Evolutionary conservation across 2,797 vertebrate species (phyloP), one percentile per base, ranked within the genome.

Genomic region (Sternotherus odoratus): DNA sequence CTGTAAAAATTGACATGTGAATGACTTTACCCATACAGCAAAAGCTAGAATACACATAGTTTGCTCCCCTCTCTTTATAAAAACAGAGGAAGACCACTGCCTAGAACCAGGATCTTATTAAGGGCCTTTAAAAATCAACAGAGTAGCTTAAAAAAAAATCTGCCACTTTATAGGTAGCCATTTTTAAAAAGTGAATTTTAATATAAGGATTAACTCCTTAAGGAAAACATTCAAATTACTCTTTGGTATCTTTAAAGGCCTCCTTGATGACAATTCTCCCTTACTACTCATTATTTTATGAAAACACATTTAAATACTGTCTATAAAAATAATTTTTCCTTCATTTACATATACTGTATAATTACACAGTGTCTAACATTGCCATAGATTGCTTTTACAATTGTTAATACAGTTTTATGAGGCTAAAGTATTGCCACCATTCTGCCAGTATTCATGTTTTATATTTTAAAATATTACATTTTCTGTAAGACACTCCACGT

Each of bases 261-360:
- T 39, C 5, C 50, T 78, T 49, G 19, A 75, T 50, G n/a, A 57
- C 24, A 83, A 36, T 87, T 87, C 28, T 75, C 77, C 72, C 4
- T 48, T 51, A 56, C 21, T 8, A 63, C n/a, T 79, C 23, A 8
- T 26, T 79, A 6, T 86, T 77, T 94, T 60, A 91, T 46, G 17
- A 60, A n/a, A 69, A 12, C 46, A 24, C 77, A 74, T 36, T 63
- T 77, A 88, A 57, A 90, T 19, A 63, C 6, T 87, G 85, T 49
- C 48, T 48, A 66, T 12, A 88, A 82, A 66, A 69, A 78, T 15
- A 3, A 66, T 85, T 80, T 51, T n/a, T 36, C 50, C 50, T 81
- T 87, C 1, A 60, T 75, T 95, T 93, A 80, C 60, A 24, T 51
- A 66, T 77, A 85, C 23, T 39, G 4, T 7, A 33, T 53, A 94